Percentiles rank a stretch among this genome's conserved stretches.
These are phyloP conservation scores for Drepanosiphum platanoidis DNA, from an alignment of 2,888 invertebrate species.

Conservation along the genomic window DNA sequence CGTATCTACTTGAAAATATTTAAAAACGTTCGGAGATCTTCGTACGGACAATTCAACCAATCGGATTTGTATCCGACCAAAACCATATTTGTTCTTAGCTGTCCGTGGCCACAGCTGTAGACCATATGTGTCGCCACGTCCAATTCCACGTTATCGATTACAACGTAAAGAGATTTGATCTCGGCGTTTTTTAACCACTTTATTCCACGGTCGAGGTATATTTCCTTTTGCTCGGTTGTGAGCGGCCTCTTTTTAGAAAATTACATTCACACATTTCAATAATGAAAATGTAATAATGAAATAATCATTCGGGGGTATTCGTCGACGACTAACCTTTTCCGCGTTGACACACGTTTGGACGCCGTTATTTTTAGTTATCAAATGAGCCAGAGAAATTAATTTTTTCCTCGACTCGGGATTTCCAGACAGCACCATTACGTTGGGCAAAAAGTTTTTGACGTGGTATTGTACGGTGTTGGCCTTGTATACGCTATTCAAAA, in stretches of 20 bases:
- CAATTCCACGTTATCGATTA: constrained; percentile 81
- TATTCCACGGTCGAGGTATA: constrained; percentile 7
- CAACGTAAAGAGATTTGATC: constrained; percentile 90
- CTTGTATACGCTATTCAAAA: constrained; percentile 87
- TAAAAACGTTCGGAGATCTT: constrained; percentile 88
- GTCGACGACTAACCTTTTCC: constrained; percentile 72
- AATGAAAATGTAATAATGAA: background rate
- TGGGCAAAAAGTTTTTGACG: constrained; percentile 92
- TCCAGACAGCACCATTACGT: constrained; percentile 88
- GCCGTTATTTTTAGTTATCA: constrained; percentile 91
- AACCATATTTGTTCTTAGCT: constrained; percentile 91
- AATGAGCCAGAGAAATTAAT: constrained; percentile 89
- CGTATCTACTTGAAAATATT: constrained; percentile 91
- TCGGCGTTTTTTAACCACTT: constrained; percentile 70
- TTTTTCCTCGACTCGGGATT: constrained; percentile 88
- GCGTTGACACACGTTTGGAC: constrained; percentile 94
- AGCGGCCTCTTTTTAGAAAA: background rate
- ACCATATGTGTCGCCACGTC: constrained; percentile 86
- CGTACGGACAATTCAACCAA: constrained; percentile 83
- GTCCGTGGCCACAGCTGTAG: constrained; percentile 93
- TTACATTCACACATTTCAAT: background rate
- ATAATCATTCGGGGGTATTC: background rate
- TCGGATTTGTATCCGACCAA: constrained; percentile 94
- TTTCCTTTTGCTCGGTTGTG: background rate
- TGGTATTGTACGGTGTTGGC: constrained; percentile 92